Evolutionary conservation across 2,797 vertebrate genomes (phyloP).

Genomic region (Myiothlypis coronata): DNA sequence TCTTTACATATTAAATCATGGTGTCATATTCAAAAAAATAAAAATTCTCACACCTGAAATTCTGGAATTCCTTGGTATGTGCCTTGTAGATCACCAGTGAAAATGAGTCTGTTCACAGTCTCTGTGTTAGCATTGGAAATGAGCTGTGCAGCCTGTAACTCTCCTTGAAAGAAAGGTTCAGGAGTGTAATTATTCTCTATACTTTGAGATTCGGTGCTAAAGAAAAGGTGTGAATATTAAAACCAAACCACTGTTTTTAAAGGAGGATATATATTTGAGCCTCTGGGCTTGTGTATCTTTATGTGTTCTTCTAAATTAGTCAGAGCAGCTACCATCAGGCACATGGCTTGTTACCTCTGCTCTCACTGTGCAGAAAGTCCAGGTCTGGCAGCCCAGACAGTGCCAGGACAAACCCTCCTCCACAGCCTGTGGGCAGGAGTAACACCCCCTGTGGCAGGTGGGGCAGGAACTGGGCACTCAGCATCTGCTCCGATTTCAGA

Average conservation of each 20-base stretch:
- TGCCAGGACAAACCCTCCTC: neutral
- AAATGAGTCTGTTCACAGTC: neutral
- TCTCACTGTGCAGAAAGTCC: neutral
- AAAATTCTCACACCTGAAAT: neutral
- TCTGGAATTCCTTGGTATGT: neutral
- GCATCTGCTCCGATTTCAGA: neutral
- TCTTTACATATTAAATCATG: neutral
- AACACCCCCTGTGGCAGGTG: neutral
- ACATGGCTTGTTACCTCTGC: accelerated
- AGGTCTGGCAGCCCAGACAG: neutral
- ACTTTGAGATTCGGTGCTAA: neutral
- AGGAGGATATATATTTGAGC: neutral
- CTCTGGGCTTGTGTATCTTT: neutral
- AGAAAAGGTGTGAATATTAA: neutral
- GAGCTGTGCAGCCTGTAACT: neutral
- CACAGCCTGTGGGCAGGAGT: neutral
- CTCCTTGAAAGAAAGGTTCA: neutral
- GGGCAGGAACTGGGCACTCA: neutral
- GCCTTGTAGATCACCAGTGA: neutral
- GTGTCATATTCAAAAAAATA: neutral
- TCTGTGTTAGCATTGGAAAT: neutral
- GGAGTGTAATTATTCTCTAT: neutral
- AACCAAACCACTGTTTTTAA: neutral
- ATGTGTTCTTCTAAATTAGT: neutral
- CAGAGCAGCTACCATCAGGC: neutral